Evolutionary conservation across 2,888 invertebrate species (phyloP), one percentile per base, ranked within the genome.

Genomic region (Synergus laeviventris): DNA sequence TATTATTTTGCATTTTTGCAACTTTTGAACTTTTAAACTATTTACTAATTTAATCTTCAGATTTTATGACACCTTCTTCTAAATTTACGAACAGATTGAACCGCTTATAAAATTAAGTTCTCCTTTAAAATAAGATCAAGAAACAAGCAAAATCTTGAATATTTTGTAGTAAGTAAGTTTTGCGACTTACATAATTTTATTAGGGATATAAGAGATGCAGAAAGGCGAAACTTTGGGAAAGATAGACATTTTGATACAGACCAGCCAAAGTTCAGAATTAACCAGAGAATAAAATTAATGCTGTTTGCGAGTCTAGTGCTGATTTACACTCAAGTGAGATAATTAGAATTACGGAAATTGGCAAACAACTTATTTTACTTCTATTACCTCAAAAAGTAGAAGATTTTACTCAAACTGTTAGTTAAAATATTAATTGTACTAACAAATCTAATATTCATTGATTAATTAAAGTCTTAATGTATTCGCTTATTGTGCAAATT

Each of bases 261-360:
- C 42, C 9, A 49, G 49, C 49, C 49, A 31, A 70, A 36, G 45
- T 70, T 70, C 45, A 49, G 36, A 70, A n/a, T 70, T 49, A 70
- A 70, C 45, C 70, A 31, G 45, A n/a, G 31, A 11, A 70, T 70
- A 49, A 49, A 70, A 70, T 70, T 70, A 49, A 70, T 49, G 49
- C n/a, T 45, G 24, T 49, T 49, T 49, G 64, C 21, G 14, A 70
- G n/a, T 14, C 56, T 21, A 49, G 70, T 45, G 5, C 11, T 24
- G 31, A 70, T 24, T 49, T 70, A 24, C 49, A 16, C 70, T 49
- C 36, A 36, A 49, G 45, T 45, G 45, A 70, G 16, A 49, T 70
- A 70, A 70, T 70, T 70, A 70, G n/a, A 16, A 49, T 49, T 70
- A 70, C 49, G 1, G 1, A 64, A 64, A 36, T 31, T 49, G 70